Percentiles rank a stretch among this genome's conserved stretches.
These are phyloP conservation scores for Crotalus helleri DNA, from an alignment of 2,113 vertebrate genomes.

Conservation along the genomic window DNA sequence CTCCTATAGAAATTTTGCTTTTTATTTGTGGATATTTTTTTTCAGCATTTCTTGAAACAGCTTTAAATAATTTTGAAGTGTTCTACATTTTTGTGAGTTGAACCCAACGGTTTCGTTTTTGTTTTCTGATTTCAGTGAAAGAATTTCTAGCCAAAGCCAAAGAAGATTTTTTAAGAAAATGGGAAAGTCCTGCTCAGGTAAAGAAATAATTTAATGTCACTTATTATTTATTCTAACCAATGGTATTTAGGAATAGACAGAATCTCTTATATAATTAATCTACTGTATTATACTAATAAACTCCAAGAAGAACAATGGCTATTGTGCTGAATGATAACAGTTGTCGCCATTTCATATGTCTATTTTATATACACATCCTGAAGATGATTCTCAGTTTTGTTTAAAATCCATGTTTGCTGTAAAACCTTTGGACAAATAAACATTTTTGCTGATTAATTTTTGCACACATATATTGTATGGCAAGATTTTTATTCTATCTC, in stretches of 20 bases:
- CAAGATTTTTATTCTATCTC: background rate
- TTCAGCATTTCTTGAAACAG: background rate
- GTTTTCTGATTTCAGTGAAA: slow-evolving; percentile 85
- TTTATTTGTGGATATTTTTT: slow-evolving; percentile 24
- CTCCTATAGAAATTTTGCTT: slow-evolving; percentile 48
- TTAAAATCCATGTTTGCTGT: background rate
- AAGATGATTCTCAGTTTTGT: background rate
- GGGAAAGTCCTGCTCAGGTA: slow-evolving; percentile 97
- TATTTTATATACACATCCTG: background rate
- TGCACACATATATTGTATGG: background rate
- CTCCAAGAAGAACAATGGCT: background rate
- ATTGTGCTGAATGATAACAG: background rate
- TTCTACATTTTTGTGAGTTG: background rate
- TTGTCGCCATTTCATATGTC: background rate
- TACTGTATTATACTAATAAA: background rate
- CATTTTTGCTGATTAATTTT: background rate
- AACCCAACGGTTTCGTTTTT: slow-evolving; percentile 40
- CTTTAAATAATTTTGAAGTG: background rate
- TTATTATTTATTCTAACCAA: slow-evolving; percentile 2
- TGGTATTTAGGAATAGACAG: background rate
- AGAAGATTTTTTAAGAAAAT: slow-evolving; percentile 99
- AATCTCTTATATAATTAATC: background rate
- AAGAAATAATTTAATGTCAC: slow-evolving; percentile 35
- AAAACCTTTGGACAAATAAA: background rate
- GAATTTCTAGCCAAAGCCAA: slow-evolving; percentile 99